Conservation (phyloP, 2,113 vertebrate genomes). For the Ia io region DNA sequence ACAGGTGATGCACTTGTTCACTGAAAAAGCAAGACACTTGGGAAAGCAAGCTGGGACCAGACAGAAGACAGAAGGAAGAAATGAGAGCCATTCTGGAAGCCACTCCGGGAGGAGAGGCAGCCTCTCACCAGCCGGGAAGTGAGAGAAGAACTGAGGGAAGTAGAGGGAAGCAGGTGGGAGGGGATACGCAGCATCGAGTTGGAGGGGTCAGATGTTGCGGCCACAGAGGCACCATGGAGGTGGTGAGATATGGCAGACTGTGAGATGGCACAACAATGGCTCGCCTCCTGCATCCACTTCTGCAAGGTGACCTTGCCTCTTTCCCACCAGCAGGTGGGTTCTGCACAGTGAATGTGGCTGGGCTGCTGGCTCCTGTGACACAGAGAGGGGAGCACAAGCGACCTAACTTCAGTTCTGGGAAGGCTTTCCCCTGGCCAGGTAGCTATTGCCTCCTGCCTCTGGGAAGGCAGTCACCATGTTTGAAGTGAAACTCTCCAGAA, state of each 20-base stretch:
- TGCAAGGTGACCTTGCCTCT: neutral
- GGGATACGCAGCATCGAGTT: neutral
- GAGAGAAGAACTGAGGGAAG: neutral
- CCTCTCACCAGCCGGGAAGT: neutral
- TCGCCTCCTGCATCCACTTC: neutral
- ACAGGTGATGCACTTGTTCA: neutral
- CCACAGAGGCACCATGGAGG: neutral
- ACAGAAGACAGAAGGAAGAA: neutral
- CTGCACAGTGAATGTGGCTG: neutral
- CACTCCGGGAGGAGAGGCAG: neutral
- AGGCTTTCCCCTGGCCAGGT: neutral
- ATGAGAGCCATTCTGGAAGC: neutral
- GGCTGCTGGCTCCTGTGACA: neutral
- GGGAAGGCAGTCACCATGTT: neutral
- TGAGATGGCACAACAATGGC: neutral
- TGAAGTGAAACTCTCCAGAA: neutral
- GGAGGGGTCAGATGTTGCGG: neutral
- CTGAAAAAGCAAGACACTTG: neutral
- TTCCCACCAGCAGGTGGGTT: neutral
- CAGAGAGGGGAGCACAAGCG: neutral
- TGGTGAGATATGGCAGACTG: neutral
- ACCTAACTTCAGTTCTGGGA: neutral
- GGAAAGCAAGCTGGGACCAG: neutral
- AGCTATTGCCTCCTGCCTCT: neutral
- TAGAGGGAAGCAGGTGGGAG: neutral